Percentiles rank a stretch among this genome's conserved stretches.
These are phyloP conservation scores for Anableps anableps DNA, from an alignment of 2,797 vertebrate species.

Conservation along the genomic window DNA sequence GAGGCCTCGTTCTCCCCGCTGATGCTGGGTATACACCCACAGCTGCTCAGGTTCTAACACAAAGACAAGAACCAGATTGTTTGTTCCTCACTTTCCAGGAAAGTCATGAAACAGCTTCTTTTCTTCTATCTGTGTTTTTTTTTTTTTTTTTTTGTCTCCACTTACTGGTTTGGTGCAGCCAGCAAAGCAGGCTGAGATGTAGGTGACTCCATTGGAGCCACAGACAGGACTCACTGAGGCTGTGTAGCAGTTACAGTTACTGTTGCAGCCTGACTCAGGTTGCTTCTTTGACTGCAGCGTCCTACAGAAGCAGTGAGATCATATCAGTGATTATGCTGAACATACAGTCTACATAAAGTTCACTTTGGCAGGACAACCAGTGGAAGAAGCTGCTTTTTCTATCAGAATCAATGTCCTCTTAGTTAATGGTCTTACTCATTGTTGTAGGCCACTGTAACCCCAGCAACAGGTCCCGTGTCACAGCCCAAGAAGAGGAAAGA, in stretches of 20 bases:
- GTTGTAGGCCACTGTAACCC: slow-evolving; percentile 94
- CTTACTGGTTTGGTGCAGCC: slow-evolving; percentile 94
- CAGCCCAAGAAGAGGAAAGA: slow-evolving; percentile 98
- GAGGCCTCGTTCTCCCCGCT: slow-evolving; percentile 88
- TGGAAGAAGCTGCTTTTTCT: neutral
- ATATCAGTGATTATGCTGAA: neutral
- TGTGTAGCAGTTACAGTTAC: slow-evolving; percentile 95
- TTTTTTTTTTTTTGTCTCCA: neutral
- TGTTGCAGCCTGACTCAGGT: slow-evolving; percentile 90
- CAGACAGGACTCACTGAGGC: slow-evolving; percentile 96
- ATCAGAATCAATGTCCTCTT: slow-evolving; percentile 19
- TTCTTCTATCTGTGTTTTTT: too few relatives aligned
- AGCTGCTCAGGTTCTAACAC: slow-evolving; percentile 92
- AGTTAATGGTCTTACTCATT: slow-evolving; percentile 86
- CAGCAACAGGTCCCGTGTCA: slow-evolving; percentile 95
- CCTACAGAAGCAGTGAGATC: slow-evolving; percentile 65
- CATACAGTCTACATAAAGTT: neutral
- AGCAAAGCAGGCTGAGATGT: slow-evolving; percentile 98
- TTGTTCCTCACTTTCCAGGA: neutral
- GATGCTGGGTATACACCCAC: slow-evolving; percentile 86
- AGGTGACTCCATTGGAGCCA: slow-evolving; percentile 94
- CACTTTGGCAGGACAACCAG: neutral
- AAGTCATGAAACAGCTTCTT: neutral
- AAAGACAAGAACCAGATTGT: neutral
- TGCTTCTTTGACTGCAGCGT: slow-evolving; percentile 80